phyloP scores from a whole-genome alignment of 2,888 invertebrate species.

The Coremacera marginata region DNA sequence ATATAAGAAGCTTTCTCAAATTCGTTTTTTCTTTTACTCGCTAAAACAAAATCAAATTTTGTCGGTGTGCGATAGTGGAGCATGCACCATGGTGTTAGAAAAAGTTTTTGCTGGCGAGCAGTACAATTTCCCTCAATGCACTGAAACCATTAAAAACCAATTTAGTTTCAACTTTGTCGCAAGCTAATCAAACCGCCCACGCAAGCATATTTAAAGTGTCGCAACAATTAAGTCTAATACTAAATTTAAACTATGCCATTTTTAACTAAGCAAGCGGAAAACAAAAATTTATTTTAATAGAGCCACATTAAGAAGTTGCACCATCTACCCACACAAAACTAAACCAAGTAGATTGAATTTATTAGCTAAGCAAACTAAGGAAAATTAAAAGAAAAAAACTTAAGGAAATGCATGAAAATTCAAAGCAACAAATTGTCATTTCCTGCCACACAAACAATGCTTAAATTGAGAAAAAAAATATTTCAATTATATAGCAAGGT shows the following conservation, averaged over 20 bases:
- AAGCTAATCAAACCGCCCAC: too few relatives aligned
- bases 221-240: slow-evolving; percentile 15
- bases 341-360: neutral
- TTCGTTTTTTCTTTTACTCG: too few relatives aligned
- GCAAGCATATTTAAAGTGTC: too few relatives aligned
- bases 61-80: too few relatives aligned
- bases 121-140: too few relatives aligned
- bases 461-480: neutral
- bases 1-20: too few relatives aligned
- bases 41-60: too few relatives aligned
- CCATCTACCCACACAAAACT: neutral
- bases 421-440: slow-evolving; percentile 59
- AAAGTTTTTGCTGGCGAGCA: too few relatives aligned
- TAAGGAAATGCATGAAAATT: slow-evolving; percentile 38
- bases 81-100: too few relatives aligned
- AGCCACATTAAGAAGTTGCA: slow-evolving; percentile 17
- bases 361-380: neutral
- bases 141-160: too few relatives aligned
- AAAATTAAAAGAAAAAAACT: slow-evolving; percentile 7
- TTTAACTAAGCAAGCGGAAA: neutral
- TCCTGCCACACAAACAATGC: slow-evolving; percentile 51
- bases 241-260: neutral
- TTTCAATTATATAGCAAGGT: neutral
- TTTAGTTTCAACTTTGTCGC: too few relatives aligned
- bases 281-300: neutral